Evolutionary conservation across 2,888 invertebrate species (phyloP), one percentile per base, ranked within the genome.

Genomic region (Drosophila barbarae): DNA sequence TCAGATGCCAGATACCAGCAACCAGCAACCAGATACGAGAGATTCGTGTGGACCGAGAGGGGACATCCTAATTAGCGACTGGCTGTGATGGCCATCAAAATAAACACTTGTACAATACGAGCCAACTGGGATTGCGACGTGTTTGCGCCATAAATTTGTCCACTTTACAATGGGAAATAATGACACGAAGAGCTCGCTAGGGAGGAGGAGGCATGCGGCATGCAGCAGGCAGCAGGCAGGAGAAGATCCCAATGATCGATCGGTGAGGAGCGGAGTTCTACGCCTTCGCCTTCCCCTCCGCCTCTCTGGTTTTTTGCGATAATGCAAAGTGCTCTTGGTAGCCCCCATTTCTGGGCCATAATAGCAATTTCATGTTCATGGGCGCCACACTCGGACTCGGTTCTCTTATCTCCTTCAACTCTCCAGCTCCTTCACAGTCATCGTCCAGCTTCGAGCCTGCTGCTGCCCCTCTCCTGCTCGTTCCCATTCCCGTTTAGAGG

Each of bases 91-190:
- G 73, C 74, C 74, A 85, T 86, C 87, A 86, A 87, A 87, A 86
- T 86, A 86, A 86, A 86, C 80, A 84, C 85, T 86, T 85, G 73
- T 72, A 76, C 73, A 84, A 85, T 82, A 85, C 77, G 76, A 84
- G 73, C 71, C 68, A 52, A 30, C 54, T 42, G 71, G 51, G 69
- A 60, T 69, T 81, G 71, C 69, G 81, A 77, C 74, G 74, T 72
- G 76, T 73, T 75, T 77, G 57, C 44, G 57, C 65, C 76, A 80
- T 85, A 74, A 85, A 76, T 72, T 77, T 46, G 59, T 21, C 50
- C 53, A 69, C 69, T 76, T 84, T 85, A 85, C 74, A 74, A 59
- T 85, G 81, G 74, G 81, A 81, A 80, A 73, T 82, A 42, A 42
- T 42, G 66, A 72, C 76, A 73, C 76, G 74, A 51, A 59, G 75